Conservation (phyloP, 1,140 invertebrate species). For the Chionoecetes opilio region DNA sequence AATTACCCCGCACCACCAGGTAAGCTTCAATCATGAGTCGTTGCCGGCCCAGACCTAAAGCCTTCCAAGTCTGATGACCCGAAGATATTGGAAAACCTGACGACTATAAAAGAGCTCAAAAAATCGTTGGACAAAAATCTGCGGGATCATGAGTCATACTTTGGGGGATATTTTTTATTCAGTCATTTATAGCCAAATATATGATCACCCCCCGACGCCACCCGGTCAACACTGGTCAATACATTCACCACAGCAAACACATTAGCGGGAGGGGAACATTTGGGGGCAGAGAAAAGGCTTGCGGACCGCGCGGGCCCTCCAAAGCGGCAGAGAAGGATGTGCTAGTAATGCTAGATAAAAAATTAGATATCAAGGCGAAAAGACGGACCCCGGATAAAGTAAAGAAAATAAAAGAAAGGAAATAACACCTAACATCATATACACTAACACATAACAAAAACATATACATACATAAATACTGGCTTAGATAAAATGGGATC, state of each 20-base stretch:
- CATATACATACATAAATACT: too few species aligned
- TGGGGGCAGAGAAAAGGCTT: background rate
- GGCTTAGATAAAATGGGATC: background rate
- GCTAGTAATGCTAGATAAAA: background rate
- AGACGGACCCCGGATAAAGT: background rate
- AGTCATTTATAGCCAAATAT: background rate
- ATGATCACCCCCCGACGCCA: background rate
- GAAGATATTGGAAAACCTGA: too few species aligned
- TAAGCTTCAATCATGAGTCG: too few species aligned
- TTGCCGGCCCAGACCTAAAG: too few species aligned
- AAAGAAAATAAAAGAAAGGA: background rate
- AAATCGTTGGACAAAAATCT: too few species aligned
- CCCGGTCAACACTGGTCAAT: background rate
- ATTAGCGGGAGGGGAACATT: background rate
- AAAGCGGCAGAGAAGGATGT: background rate
- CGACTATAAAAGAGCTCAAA: too few species aligned
- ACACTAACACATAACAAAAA: too few species aligned
- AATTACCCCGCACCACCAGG: too few species aligned
- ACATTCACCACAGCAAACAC: background rate
- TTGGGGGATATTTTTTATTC: too few species aligned
- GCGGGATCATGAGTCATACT: too few species aligned
- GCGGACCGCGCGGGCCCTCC: background rate
- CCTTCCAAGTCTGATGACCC: too few species aligned
- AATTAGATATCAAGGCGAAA: background rate
- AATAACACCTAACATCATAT: background rate